Conservation (phyloP, 1,140 invertebrate species). For the Zaprionus capensis region DNA sequence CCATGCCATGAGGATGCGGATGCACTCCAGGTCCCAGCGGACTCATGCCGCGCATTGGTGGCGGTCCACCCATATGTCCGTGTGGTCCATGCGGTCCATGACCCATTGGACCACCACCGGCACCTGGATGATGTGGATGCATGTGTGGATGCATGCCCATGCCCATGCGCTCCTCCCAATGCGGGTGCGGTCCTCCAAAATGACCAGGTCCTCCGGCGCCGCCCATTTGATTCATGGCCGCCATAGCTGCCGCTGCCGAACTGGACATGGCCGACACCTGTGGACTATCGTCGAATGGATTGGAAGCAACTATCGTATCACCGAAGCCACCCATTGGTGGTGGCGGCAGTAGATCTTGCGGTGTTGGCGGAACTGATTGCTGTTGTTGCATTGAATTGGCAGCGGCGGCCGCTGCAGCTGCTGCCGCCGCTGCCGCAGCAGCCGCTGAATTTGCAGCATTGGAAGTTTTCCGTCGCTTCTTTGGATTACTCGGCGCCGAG, state of each 20-base stretch:
- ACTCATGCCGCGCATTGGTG: conserved; percentile 89
- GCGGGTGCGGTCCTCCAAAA: conserved; percentile 83
- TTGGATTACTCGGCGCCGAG: conserved; percentile 88
- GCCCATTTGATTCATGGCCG: conserved; percentile 86
- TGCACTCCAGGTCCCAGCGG: conserved; percentile 86
- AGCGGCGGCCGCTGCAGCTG: conserved; percentile 82
- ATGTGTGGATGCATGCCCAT: conserved; percentile 84
- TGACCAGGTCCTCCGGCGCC: conserved; percentile 65
- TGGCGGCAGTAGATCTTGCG: conserved; percentile 91
- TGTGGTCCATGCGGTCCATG: conserved; percentile 83
- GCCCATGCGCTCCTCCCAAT: conserved; percentile 85
- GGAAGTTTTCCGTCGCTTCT: conserved; percentile 89
- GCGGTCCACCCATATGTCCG: conserved; percentile 85
- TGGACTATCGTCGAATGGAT: conserved; percentile 97
- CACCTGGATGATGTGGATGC: conserved; percentile 86
- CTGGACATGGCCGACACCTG: conserved; percentile 84
- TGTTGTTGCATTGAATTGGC: conserved; percentile 85
- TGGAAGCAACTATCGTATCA: conserved; percentile 96
- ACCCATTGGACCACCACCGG: conserved; percentile 70
- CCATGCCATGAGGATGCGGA: conserved; percentile 78
- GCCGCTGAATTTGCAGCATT: conserved; percentile 84
- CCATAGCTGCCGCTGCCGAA: conserved; percentile 85
- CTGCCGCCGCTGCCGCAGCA: conserved; percentile 74
- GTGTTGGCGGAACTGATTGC: conserved; percentile 86
- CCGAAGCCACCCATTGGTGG: conserved; percentile 94